A percentile compares a stretch with the other conserved stretches of the same genome.
These are phyloP conservation scores for Sinella curviseta DNA, from an alignment of 1,140 invertebrate genomes.

Conservation along the genomic window DNA sequence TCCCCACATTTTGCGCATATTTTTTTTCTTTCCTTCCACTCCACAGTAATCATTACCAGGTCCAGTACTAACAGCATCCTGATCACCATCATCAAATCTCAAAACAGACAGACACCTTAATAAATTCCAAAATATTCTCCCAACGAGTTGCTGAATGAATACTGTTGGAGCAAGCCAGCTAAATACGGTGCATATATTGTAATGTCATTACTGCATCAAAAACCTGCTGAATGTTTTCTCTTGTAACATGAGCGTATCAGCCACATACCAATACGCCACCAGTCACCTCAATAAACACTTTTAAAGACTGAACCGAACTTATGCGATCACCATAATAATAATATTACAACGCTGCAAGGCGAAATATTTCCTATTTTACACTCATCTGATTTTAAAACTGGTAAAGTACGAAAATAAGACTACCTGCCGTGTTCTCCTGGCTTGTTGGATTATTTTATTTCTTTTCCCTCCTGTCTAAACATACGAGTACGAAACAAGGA, in stretches of 20 bases:
- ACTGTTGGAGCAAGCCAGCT: too few species aligned
- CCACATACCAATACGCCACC: constrained; percentile 2
- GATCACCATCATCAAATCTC: neutral
- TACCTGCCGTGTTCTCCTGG: constrained; percentile 40
- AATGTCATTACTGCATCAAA: neutral
- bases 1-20: neutral
- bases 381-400: neutral
- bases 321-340: neutral
- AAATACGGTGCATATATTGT: neutral
- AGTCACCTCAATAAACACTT: neutral
- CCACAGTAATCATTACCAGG: neutral
- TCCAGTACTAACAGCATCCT: constrained; percentile 37
- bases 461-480: constrained; percentile 16
- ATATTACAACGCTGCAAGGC: neutral
- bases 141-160: too few species aligned
- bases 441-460: constrained; percentile 19
- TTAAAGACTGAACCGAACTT: neutral
- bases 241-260: neutral
- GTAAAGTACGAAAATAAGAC: constrained; percentile 32
- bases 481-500: too few species aligned
- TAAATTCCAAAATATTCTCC: constrained; percentile 48
- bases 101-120: constrained; percentile 40
- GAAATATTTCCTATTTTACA: constrained; percentile 8
- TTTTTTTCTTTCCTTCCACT: neutral
- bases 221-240: neutral